A percentile compares a stretch with the other conserved stretches of the same genome.
These are phyloP conservation scores for Semaprochilodus insignis DNA, from an alignment of 2,797 vertebrate species.

Conservation along the genomic window DNA sequence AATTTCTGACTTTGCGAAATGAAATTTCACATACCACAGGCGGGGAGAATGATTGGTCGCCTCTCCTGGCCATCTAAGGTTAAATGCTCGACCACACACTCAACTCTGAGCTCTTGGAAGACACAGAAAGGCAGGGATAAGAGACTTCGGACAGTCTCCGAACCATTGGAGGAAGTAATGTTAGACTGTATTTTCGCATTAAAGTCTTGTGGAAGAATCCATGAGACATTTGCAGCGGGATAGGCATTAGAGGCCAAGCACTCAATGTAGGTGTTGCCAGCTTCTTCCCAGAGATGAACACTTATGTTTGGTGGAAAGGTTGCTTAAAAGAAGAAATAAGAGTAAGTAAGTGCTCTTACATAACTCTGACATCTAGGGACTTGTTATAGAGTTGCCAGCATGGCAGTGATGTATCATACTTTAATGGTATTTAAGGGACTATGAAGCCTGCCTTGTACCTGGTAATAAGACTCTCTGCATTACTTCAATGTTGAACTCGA, in stretches of 20 bases:
- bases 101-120: slow-evolving; percentile 64
- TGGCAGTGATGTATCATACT: no score
- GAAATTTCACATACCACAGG: slow-evolving; percentile 72
- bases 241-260: slow-evolving; percentile 72
- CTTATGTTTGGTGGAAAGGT: slow-evolving; percentile 68
- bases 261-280: slow-evolving; percentile 66
- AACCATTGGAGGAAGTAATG: slow-evolving; percentile 72
- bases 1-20: no score
- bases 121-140: slow-evolving; percentile 72
- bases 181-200: slow-evolving; percentile 66
- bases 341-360: not conserved
- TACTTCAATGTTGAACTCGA: slow-evolving; percentile 70
- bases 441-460: slow-evolving; percentile 58
- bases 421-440: not conserved
- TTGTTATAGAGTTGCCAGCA: not conserved
- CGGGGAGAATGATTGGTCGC: slow-evolving; percentile 69
- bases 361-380: not conserved
- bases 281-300: slow-evolving; percentile 61
- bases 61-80: slow-evolving; percentile 66
- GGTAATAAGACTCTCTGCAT: slow-evolving; percentile 45
- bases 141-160: slow-evolving; percentile 70
- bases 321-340: slow-evolving; percentile 11
- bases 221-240: slow-evolving; percentile 76
- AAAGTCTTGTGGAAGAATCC: slow-evolving; percentile 72
- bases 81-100: slow-evolving; percentile 76